Conservation (phyloP, 2,113 vertebrate genomes). For the Zootoca vivipara region DNA sequence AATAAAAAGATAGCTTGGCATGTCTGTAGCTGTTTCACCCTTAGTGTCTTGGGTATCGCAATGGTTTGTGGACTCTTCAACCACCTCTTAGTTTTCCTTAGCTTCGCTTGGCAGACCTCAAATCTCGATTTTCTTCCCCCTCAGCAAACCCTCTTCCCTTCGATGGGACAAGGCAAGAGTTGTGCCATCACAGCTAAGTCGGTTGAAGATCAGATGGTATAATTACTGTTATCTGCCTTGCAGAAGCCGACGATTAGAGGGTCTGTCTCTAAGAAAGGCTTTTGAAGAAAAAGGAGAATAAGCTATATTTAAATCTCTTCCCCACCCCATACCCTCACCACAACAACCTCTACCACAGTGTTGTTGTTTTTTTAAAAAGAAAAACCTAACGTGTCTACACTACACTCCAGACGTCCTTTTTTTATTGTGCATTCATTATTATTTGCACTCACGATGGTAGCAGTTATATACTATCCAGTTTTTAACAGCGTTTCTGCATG, state of each 20-base stretch:
- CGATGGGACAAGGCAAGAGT: not conserved
- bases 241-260: constrained; percentile 45
- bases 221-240: constrained; percentile 56
- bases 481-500: no score
- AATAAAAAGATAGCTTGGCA: not conserved
- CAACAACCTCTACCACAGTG: not conserved
- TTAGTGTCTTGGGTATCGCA: not conserved
- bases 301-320: constrained; percentile 54
- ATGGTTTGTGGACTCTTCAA: not conserved
- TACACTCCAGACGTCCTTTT: no score
- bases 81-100: not conserved
- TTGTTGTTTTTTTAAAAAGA: not conserved
- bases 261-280: constrained; percentile 34
- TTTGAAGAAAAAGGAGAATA: constrained; percentile 49
- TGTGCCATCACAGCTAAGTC: not conserved
- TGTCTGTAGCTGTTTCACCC: not conserved
- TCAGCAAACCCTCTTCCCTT: not conserved
- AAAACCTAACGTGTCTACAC: not conserved
- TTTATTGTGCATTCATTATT: no score
- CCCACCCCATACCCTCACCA: constrained; percentile 7
- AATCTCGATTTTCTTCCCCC: not conserved
- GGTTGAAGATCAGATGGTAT: constrained; percentile 30
- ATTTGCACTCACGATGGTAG: no score
- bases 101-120: not conserved
- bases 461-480: no score